Evolutionary conservation across 2,113 vertebrate species (phyloP).

Genomic region (Symphodus melops): DNA sequence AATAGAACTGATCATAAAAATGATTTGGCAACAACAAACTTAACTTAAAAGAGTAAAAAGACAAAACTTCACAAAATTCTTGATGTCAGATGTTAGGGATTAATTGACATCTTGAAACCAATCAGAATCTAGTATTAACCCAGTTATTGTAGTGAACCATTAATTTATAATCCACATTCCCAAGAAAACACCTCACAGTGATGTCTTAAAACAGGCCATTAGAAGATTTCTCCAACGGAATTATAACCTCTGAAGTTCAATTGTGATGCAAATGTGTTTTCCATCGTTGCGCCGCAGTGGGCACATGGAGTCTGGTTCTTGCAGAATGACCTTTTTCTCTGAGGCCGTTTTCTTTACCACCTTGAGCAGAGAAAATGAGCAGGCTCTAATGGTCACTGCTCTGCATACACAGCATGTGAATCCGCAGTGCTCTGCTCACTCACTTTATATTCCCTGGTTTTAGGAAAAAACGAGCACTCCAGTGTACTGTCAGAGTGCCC

Average conservation of each 20-base stretch:
- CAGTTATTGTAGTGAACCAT: background rate
- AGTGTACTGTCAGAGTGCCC: slow-evolving; percentile 31
- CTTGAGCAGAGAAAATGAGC: slow-evolving; percentile 20
- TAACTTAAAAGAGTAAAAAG: no score
- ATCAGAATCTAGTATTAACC: background rate
- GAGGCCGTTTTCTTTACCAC: slow-evolving; percentile 22
- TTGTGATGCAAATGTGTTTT: background rate
- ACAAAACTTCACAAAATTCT: no score
- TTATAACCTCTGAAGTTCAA: background rate
- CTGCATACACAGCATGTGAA: slow-evolving; percentile 50
- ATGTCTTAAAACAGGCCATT: background rate
- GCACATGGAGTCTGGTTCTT: slow-evolving; percentile 15
- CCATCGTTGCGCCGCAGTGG: slow-evolving; percentile 24
- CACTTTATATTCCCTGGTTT: slow-evolving; percentile 35
- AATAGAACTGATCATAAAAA: no score
- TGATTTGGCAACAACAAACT: no score
- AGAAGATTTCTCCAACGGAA: background rate
- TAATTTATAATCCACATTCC: background rate
- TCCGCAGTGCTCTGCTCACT: background rate
- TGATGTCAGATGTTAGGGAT: background rate
- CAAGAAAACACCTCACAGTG: background rate
- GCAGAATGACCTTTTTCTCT: slow-evolving; percentile 14
- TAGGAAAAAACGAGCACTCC: slow-evolving; percentile 13
- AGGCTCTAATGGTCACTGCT: slow-evolving; percentile 32
- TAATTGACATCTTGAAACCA: background rate